Percentiles rank a stretch among this genome's conserved stretches.
These are phyloP conservation scores for Euspilapteryx auroguttella DNA, from an alignment of 2,888 invertebrate genomes.

Conservation along the genomic window DNA sequence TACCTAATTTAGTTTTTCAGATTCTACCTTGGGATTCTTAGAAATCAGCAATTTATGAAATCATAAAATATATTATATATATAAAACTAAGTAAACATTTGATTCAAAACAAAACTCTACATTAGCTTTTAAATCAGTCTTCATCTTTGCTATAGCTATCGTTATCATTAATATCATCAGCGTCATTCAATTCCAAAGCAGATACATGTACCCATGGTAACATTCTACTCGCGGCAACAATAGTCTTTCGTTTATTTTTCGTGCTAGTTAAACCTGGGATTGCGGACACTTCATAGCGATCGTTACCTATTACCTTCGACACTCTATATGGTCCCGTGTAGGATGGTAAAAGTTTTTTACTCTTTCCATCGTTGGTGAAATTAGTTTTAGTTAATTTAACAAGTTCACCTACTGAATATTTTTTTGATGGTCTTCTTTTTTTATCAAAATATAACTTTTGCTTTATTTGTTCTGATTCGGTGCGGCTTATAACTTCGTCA, in stretches of 20 bases:
- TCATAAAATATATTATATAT: too few species aligned
- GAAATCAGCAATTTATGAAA: too few species aligned
- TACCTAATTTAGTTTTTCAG: too few species aligned
- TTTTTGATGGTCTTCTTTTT: slow-evolving; percentile 2
- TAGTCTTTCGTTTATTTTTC: neutral
- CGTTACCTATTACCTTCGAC: slow-evolving; percentile 3
- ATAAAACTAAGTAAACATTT: too few species aligned
- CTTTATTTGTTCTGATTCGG: slow-evolving; percentile 2
- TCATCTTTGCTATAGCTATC: too few species aligned
- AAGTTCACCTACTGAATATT: slow-evolving; percentile 3
- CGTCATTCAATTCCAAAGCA: neutral
- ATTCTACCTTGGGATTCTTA: too few species aligned
- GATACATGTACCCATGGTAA: neutral
- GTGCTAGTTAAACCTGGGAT: slow-evolving; percentile 5
- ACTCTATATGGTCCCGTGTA: slow-evolving; percentile 5
- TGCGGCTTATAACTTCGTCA: slow-evolving; percentile 2
- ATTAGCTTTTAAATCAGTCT: too few species aligned
- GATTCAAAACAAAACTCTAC: too few species aligned
- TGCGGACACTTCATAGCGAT: slow-evolving; percentile 3
- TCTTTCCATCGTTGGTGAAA: slow-evolving; percentile 5
- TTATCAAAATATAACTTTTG: slow-evolving; percentile 4
- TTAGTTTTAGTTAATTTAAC: slow-evolving; percentile 6
- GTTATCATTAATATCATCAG: neutral
- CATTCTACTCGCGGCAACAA: neutral
- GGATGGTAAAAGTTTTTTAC: slow-evolving; percentile 5